Percentiles rank a stretch among this genome's conserved stretches.
Conservation (phyloP, 1,140 invertebrate genomes). For the Achatina immaculata region DNA sequence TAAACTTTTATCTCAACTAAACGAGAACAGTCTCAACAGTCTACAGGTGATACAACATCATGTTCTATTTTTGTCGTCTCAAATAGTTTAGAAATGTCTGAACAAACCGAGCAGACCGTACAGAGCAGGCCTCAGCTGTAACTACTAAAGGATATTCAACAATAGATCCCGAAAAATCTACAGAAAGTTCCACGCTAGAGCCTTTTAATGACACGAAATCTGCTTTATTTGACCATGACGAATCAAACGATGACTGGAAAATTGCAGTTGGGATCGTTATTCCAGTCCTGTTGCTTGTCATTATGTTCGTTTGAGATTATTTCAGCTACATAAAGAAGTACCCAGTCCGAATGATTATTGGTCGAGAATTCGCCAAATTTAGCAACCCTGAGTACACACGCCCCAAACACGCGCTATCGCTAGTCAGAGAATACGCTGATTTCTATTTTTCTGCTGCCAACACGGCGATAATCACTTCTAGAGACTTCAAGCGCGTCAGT, state of each 20-base stretch:
- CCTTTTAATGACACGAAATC: too few species aligned
- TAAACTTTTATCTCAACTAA: too few species aligned
- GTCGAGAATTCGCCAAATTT: conserved; percentile 68
- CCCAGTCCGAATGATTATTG: conserved; percentile 67
- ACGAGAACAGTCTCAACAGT: too few species aligned
- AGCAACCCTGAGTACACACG: conserved; percentile 67
- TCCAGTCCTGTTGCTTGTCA: conserved; percentile 41
- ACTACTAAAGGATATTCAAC: too few species aligned
- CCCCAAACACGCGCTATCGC: conserved; percentile 35
- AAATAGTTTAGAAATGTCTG: too few species aligned
- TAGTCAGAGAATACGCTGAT: conserved; percentile 47
- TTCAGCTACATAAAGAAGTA: conserved; percentile 64
- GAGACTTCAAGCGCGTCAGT: neutral
- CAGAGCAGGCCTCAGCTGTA: too few species aligned
- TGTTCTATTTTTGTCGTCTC: too few species aligned
- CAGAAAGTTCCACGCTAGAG: too few species aligned
- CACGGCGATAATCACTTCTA: neutral
- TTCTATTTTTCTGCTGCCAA: conserved; percentile 42
- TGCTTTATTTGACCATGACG: neutral
- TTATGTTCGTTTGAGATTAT: conserved; percentile 39
- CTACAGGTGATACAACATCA: too few species aligned
- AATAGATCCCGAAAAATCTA: too few species aligned
- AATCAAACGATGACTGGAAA: conserved; percentile 23
- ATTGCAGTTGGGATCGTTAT: conserved; percentile 47
- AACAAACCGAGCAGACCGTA: too few species aligned